These are phyloP conservation scores for Suncus etruscus DNA, from an alignment of 2,113 vertebrate genomes.

Conservation along the genomic window DNA sequence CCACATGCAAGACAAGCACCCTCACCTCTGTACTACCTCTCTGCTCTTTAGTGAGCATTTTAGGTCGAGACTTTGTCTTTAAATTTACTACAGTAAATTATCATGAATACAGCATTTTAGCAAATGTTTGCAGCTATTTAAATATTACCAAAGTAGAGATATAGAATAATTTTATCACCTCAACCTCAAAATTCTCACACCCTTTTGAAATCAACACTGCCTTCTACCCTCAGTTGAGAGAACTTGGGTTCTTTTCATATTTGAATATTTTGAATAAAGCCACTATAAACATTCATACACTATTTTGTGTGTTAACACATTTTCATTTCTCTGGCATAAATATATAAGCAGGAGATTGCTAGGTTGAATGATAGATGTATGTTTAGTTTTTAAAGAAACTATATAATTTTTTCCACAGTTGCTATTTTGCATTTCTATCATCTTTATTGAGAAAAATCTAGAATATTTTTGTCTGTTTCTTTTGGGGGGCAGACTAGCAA, in stretches of 20 bases:
- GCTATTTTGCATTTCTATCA: constrained; percentile 36
- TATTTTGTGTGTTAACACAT: neutral
- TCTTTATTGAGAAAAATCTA: constrained; percentile 30
- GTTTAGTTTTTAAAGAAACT: constrained; percentile 58
- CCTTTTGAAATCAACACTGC: neutral
- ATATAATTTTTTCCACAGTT: constrained; percentile 21
- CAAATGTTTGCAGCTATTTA: neutral
- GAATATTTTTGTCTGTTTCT: too few species aligned
- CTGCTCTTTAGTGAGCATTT: too few species aligned
- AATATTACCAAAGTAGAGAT: neutral
- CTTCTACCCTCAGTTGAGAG: neutral
- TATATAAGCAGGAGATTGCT: constrained; percentile 20
- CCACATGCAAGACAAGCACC: too few species aligned
- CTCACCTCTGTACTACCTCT: too few species aligned
- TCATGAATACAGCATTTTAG: neutral
- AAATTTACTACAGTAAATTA: constrained; percentile 25
- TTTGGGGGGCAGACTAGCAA: too few species aligned
- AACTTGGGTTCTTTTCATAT: constrained; percentile 16
- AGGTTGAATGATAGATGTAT: constrained; percentile 14
- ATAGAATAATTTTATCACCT: neutral
- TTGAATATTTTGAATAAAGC: constrained; percentile 19
- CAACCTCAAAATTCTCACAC: neutral
- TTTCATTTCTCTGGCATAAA: constrained; percentile 13
- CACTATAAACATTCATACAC: constrained; percentile 2
- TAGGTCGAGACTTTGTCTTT: constrained; percentile 32